Percentiles rank a stretch among this genome's conserved stretches.
These are phyloP conservation scores for Alethe castanea DNA, from an alignment of 2,113 vertebrate species.

Conservation along the genomic window DNA sequence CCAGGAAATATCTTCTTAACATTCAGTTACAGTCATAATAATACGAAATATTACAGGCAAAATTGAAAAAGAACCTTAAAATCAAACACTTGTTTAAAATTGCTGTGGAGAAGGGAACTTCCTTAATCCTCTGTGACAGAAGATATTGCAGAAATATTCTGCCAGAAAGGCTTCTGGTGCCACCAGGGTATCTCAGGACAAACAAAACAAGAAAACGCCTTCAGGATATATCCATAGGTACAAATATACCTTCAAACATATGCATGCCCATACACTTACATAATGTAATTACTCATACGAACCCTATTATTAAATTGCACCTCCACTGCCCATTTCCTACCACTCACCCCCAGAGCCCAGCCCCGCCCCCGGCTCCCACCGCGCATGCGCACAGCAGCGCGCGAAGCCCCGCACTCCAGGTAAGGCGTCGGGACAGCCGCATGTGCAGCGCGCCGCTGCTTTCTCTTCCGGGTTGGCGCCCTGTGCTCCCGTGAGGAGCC, in stretches of 20 bases:
- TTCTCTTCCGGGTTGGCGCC: neutral
- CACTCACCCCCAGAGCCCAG: fast-evolving
- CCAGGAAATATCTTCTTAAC: neutral
- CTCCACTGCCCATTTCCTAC: neutral
- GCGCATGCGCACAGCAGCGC: fast-evolving
- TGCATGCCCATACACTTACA: neutral
- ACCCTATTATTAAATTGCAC: neutral
- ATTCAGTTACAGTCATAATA: neutral
- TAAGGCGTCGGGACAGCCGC: neutral
- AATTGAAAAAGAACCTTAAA: neutral
- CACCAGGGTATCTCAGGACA: neutral
- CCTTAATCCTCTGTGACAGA: neutral
- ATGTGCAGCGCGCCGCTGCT: neutral
- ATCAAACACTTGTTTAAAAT: neutral
- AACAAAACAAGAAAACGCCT: neutral
- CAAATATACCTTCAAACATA: neutral
- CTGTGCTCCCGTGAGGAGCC: too few species aligned
- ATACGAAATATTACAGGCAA: neutral
- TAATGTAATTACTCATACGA: neutral
- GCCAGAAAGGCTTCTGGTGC: neutral
- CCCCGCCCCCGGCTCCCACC: fast-evolving
- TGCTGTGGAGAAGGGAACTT: neutral
- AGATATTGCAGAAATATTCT: neutral
- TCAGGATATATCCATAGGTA: neutral
- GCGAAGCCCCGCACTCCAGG: neutral